Evolutionary conservation across 2,113 vertebrate species (phyloP), one percentile per base, ranked within the genome.

Genomic region (Zosterops hypoxanthus): DNA sequence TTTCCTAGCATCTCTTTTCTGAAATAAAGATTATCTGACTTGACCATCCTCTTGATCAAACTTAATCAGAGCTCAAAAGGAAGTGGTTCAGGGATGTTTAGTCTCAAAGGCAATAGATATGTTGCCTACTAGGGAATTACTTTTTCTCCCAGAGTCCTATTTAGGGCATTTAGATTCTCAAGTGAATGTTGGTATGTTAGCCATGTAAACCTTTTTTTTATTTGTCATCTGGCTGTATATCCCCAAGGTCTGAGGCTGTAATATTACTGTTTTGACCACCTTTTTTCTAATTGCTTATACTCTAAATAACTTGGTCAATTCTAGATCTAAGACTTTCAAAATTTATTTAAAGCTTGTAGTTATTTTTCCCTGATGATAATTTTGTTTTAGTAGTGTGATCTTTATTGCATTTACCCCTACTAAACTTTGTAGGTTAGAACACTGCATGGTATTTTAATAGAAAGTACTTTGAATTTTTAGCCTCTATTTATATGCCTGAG

Each of bases 111-210:
- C 46, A 77, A 72, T 53, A 46, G 19, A 50, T 1, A 1, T 78
- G 44, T 53, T 87, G 18, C 53, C 77, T 89, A 50, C 57, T 57
- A 66, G 41, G 84, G 84, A 91, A 50, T 52, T 53, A 12, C 28
- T 88, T 84, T 91, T 86, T 76, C 53, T 82, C 25, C 18, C 34
- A 26, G 20, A 5, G 2, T 93, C 79, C 92, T 95, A 85, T 85
- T 96, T 95, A 85, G 61, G 95, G n/a, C 76, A 91, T 91, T 90
- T 88, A 76, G 39, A 75, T 83, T 93, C 82, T 42, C 56, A 81
- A 92, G 26, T 44, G 44, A 83, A 63, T 66, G 68, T 47, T 86
- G 80, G 56, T 86, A 94, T 94, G 83, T 84, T 12, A 96, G 42
- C 64, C 76, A 83, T 71, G 68, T 63, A 93, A 88, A 88, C 12